Percentiles rank a stretch among this genome's conserved stretches.
Evolutionary conservation across 2,113 vertebrate genomes (phyloP).

Genomic region (Halichoeres trimaculatus): DNA sequence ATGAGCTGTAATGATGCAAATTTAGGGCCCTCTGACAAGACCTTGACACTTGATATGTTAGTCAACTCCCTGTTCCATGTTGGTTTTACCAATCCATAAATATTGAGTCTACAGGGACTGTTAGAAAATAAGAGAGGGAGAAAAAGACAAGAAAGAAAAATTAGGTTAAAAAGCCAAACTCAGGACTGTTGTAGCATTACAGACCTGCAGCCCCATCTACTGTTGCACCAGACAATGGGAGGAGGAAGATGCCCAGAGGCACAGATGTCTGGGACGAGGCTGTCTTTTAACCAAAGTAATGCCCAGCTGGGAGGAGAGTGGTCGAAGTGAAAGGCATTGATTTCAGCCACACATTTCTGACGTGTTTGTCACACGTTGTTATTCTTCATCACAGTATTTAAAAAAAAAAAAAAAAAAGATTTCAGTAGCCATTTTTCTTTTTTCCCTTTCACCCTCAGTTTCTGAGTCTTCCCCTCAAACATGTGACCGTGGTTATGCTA

Average conservation of each 20-base stretch:
- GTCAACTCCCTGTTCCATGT: slow-evolving; percentile 74
- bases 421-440: slow-evolving; percentile 36
- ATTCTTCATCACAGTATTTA: slow-evolving; percentile 13
- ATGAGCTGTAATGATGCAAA: slow-evolving; percentile 72
- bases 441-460: slow-evolving; percentile 17
- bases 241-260: slow-evolving; percentile 46
- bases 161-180: slow-evolving; percentile 29
- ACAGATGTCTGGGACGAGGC: slow-evolving; percentile 38
- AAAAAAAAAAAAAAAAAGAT: slow-evolving; percentile 9
- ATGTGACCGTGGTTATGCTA: slow-evolving; percentile 76
- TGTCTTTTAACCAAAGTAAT: slow-evolving; percentile 34
- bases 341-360: slow-evolving; percentile 15
- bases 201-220: slow-evolving; percentile 79
- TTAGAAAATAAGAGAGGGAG: slow-evolving; percentile 39
- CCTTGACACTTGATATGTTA: slow-evolving; percentile 77
- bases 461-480: slow-evolving; percentile 48
- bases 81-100: slow-evolving; percentile 77
- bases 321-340: slow-evolving; percentile 27
- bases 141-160: slow-evolving; percentile 19
- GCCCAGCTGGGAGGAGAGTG: slow-evolving; percentile 27
- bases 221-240: slow-evolving; percentile 66
- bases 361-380: slow-evolving; percentile 29
- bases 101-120: slow-evolving; percentile 68
- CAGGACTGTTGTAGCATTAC: slow-evolving; percentile 14
- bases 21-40: slow-evolving; percentile 77